A percentile compares a stretch with the other conserved stretches of the same genome.
phyloP scores from a whole-genome alignment of 2,888 invertebrate genomes.

The Drosophila helvetica region DNA sequence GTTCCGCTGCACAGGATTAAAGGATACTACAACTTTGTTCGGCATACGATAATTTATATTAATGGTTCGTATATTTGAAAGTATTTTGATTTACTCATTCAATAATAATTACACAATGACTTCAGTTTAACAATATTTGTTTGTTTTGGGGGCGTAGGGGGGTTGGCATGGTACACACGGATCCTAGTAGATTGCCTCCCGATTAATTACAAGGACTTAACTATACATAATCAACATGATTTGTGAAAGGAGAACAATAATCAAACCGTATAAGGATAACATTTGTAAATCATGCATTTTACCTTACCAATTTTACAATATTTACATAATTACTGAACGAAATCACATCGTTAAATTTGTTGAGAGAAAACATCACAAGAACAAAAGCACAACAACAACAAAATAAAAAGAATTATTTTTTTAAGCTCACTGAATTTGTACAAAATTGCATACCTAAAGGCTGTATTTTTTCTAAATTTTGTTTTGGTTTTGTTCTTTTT shows the following conservation, averaged over 20 bases:
- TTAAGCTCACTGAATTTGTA: constrained; percentile 1
- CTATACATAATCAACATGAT: constrained; percentile 49
- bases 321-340: constrained; percentile 67
- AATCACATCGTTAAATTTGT: constrained; percentile 16
- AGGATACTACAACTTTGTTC: not conserved
- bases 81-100: constrained; percentile 68
- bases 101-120: constrained; percentile 55
- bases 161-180: constrained; percentile 17
- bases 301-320: constrained; percentile 63
- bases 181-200: constrained; percentile 41
- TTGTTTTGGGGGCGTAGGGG: not conserved
- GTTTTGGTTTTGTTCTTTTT: not conserved
- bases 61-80: constrained; percentile 63
- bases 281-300: constrained; percentile 6
- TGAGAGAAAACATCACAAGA: not conserved
- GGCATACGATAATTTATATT: constrained; percentile 9
- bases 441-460: not conserved
- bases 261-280: constrained; percentile 9
- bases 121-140: constrained; percentile 62
- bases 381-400: not conserved
- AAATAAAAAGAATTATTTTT: not conserved
- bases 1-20: too few species aligned
- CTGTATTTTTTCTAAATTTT: not conserved
- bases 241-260: not conserved
- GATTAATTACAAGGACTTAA: constrained; percentile 62